phyloP scores from a whole-genome alignment of 2,113 vertebrate species.

The Heteronetta atricapilla region DNA sequence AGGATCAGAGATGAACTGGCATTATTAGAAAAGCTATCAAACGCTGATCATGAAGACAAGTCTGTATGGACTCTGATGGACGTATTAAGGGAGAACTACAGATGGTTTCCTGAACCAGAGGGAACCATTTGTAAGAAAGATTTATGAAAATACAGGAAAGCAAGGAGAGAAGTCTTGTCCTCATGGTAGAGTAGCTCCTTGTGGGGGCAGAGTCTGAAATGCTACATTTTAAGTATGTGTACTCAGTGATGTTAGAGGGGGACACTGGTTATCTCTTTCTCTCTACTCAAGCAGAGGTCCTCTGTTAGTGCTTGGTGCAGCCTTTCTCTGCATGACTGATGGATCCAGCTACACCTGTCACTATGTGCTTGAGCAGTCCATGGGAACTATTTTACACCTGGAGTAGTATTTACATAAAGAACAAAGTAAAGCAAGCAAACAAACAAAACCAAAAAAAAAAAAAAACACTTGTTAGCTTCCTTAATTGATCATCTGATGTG shows the following conservation, averaged over 20 bases:
- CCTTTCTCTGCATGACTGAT: not conserved
- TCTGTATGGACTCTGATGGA: not conserved
- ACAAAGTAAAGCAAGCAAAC: not conserved
- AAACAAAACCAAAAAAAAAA: not conserved
- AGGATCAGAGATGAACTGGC: not conserved
- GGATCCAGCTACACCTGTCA: not conserved
- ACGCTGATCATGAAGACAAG: not conserved
- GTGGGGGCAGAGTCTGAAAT: not conserved
- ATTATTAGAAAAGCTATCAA: not conserved
- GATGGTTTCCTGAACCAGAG: not conserved
- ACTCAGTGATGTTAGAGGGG: not conserved
- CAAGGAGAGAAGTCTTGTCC: not conserved
- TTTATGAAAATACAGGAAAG: not conserved
- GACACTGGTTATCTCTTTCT: not conserved
- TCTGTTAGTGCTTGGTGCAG: not conserved
- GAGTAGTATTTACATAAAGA: not conserved
- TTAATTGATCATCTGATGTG: not conserved
- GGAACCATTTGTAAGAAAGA: not conserved
- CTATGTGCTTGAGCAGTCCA: not conserved
- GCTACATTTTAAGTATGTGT: not conserved
- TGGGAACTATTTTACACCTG: not conserved
- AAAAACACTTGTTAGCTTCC: not conserved
- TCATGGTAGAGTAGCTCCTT: not conserved
- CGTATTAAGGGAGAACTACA: not conserved
- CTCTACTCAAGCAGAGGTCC: not conserved